Conservation (phyloP, 2,113 vertebrate genomes). For the Dryoscopus gambensis region DNA sequence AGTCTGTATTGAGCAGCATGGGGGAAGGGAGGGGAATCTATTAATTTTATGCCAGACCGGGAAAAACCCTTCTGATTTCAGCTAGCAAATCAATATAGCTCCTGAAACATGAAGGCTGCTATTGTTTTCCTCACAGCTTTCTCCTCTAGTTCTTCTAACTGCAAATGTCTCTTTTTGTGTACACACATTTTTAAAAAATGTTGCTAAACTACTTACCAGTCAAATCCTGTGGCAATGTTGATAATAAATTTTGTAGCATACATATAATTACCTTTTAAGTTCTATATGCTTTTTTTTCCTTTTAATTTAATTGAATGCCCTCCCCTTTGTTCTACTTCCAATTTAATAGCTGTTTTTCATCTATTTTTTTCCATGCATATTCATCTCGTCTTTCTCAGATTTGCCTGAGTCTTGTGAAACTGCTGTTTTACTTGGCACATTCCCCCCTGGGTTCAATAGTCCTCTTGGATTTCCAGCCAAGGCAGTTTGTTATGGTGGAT, state of each 20-base stretch:
- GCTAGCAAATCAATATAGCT: not conserved
- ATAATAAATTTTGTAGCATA: slow-evolving; percentile 47
- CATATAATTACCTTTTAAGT: slow-evolving; percentile 57
- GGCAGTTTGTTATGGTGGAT: slow-evolving; percentile 87
- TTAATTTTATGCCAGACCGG: slow-evolving; percentile 5
- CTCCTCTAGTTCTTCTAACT: not conserved
- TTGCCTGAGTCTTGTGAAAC: slow-evolving; percentile 83
- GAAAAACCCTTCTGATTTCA: slow-evolving; percentile 29
- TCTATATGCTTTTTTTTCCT: not conserved
- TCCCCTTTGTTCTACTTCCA: slow-evolving; percentile 53
- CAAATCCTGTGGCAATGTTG: slow-evolving; percentile 51
- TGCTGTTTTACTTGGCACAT: slow-evolving; percentile 86
- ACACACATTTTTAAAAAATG: not conserved
- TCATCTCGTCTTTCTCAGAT: slow-evolving; percentile 74
- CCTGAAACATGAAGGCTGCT: slow-evolving; percentile 36
- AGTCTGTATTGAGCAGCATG: slow-evolving; percentile 13
- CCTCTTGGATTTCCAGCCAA: slow-evolving; percentile 90
- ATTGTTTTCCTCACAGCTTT: slow-evolving; percentile 44
- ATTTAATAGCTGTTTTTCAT: slow-evolving; percentile 43
- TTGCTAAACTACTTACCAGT: slow-evolving; percentile 47
- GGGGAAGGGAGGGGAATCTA: not conserved
- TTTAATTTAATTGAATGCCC: slow-evolving; percentile 44
- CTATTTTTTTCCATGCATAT: slow-evolving; percentile 31
- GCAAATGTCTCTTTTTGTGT: not conserved
- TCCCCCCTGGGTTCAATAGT: slow-evolving; percentile 87